Base-by-base conservation (phyloP, 2,113 vertebrate genomes). In the Herpetotheres cachinnans region DNA sequence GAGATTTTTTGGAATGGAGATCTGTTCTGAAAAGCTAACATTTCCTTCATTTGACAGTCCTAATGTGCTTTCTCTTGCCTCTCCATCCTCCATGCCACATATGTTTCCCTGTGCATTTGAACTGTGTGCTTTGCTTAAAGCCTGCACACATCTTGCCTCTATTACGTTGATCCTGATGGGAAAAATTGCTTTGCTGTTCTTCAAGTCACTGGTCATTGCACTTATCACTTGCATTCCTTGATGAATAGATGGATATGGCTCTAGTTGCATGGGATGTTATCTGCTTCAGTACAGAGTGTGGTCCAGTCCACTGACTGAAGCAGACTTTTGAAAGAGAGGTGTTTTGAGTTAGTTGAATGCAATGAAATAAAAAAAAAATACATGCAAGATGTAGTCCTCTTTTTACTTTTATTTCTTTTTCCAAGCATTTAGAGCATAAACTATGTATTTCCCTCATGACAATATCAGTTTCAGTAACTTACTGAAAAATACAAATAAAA, bases 401-500 rank as follows among this genome's bases (percentile, higher is more conserved):
- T 92, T 54, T 69, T 76, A 44, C 16, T 69, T 63, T 27, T 84
- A 1, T 61, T 72, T 82, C 13, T 52, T 76, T 90, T 58, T 13
- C 46, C 34, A 81, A 47, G 30, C 3, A 52, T 90, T 87, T 82
- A 74, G 38, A 88, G 34, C 36, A 47, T 74, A 65, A 78, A 69
- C 18, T 63, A 2, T 55, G 2, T 52, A 61, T 89, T 86, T 86
- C 34, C 42, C 77, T 81, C 25, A n/a, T 1, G 5, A 84, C 50
- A 77, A 16, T 81, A 76, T 63, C 0, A 16, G 32, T 67, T 82
- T 69, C 56, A 63, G 76, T 46, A 79, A n/a, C 44, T 67, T 67
- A 61, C 27, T 86, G 54, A 83, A 93, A 94, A 82, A 47, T 88
- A 76, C 50, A 86, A 77, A 72, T 72, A 94, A 91, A 94, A 94